Percentiles rank a stretch among this genome's conserved stretches.
Evolutionary conservation across 2,888 invertebrate genomes (phyloP).

Genomic region (Geotrupes spiniger): DNA sequence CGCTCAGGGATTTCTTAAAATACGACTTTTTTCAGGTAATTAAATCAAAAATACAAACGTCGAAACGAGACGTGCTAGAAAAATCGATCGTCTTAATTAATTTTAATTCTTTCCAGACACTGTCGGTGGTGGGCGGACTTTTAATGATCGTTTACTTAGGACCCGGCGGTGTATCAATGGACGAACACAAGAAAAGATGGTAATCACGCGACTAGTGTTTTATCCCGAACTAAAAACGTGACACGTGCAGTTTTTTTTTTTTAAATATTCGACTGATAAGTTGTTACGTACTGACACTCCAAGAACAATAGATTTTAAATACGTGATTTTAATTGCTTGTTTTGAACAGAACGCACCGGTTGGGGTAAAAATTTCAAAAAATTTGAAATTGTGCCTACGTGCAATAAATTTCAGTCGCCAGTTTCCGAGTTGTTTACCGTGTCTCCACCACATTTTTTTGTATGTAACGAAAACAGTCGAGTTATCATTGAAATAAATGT

Average conservation of each 20-base stretch:
- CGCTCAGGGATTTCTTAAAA: slow-evolving; percentile 97
- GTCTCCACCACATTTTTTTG: too few species aligned
- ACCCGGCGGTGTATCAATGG: slow-evolving; percentile 98
- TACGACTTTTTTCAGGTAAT: slow-evolving; percentile 99
- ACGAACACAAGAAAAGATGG: slow-evolving; percentile 99
- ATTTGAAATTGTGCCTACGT: too few species aligned
- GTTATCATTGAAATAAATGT: too few species aligned
- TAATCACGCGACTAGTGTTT: slow-evolving; percentile 49
- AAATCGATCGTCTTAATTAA: slow-evolving; percentile 16
- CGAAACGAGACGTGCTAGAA: too few species aligned
- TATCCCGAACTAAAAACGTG: slow-evolving; percentile 17
- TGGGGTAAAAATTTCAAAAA: too few species aligned
- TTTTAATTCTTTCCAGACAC: slow-evolving; percentile 70
- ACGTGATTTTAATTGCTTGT: slow-evolving; percentile 9
- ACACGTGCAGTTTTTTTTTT: slow-evolving; percentile 19
- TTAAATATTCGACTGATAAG: slow-evolving; percentile 8
- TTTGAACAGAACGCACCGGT: not conserved
- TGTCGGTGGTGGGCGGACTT: slow-evolving; percentile 97
- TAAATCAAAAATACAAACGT: too few species aligned
- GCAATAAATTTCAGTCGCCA: too few species aligned
- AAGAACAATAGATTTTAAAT: slow-evolving; percentile 8
- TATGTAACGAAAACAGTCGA: too few species aligned
- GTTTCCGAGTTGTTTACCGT: too few species aligned
- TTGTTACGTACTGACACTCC: slow-evolving; percentile 4
- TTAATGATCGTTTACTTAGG: slow-evolving; percentile 97